Conservation (phyloP, 2,888 invertebrate species). For the Xestia c-nigrum region DNA sequence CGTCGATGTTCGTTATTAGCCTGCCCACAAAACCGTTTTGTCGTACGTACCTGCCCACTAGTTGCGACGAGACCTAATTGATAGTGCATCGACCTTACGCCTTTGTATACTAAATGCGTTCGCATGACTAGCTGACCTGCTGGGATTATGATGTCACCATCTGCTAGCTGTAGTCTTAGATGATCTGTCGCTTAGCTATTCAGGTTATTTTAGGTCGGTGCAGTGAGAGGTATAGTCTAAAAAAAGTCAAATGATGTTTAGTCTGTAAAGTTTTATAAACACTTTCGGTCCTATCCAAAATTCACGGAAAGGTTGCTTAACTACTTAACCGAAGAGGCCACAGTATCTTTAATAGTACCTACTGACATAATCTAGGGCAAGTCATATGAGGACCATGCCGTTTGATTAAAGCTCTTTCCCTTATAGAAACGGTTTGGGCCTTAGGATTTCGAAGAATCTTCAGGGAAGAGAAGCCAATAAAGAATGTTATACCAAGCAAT, state of each 20-base stretch:
- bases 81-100: constrained; percentile 58
- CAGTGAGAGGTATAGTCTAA: background rate
- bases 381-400: background rate
- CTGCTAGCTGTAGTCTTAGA: constrained; percentile 10
- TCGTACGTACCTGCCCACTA: constrained; percentile 18
- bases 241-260: background rate
- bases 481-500: background rate
- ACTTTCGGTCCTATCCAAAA: background rate
- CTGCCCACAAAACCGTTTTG: background rate
- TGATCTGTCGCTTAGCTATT: constrained; percentile 13
- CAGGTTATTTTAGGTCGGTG: background rate
- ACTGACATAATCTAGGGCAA: background rate
- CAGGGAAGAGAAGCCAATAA: background rate
- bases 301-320: no score
- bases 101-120: constrained; percentile 38
- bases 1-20: background rate
- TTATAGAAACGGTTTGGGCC: background rate
- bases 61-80: constrained; percentile 53
- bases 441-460: background rate
- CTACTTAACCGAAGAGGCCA: no score
- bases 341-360: background rate
- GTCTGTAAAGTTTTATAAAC: background rate
- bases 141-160: constrained; percentile 53
- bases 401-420: no score
- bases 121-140: constrained; percentile 30